A percentile compares a stretch with the other conserved stretches of the same genome.
These are phyloP conservation scores for Sakesphorus luctuosus DNA, from an alignment of 2,113 vertebrate species.

Conservation along the genomic window DNA sequence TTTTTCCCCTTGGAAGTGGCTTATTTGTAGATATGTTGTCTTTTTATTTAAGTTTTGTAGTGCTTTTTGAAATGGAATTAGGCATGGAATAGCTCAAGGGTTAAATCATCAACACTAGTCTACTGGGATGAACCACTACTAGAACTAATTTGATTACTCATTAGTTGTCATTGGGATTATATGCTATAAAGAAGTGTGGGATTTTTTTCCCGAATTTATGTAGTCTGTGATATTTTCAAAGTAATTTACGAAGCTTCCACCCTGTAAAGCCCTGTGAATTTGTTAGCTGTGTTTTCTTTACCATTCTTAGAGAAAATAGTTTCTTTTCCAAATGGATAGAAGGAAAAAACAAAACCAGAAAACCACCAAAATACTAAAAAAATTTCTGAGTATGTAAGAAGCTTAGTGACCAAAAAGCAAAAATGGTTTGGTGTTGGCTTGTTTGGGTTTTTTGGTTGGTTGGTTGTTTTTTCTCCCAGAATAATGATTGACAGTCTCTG, in stretches of 20 bases:
- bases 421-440: neutral
- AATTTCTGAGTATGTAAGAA: neutral
- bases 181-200: neutral
- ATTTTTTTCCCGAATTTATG: neutral
- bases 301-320: neutral
- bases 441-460: neutral
- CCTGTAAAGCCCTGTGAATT: neutral
- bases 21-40: neutral
- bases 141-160: neutral
- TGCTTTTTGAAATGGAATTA: neutral
- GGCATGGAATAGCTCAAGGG: neutral
- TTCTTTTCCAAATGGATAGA: neutral
- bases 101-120: neutral
- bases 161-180: neutral
- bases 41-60: neutral
- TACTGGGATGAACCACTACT: neutral
- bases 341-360: neutral
- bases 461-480: neutral
- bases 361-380: neutral
- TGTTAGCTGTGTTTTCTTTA: neutral
- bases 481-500: neutral
- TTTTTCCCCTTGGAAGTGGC: neutral
- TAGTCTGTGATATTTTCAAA: neutral
- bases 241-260: neutral
- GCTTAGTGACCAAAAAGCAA: neutral